Evolutionary conservation across 2,113 vertebrate species (phyloP).

Genomic region (Felis chaus): DNA sequence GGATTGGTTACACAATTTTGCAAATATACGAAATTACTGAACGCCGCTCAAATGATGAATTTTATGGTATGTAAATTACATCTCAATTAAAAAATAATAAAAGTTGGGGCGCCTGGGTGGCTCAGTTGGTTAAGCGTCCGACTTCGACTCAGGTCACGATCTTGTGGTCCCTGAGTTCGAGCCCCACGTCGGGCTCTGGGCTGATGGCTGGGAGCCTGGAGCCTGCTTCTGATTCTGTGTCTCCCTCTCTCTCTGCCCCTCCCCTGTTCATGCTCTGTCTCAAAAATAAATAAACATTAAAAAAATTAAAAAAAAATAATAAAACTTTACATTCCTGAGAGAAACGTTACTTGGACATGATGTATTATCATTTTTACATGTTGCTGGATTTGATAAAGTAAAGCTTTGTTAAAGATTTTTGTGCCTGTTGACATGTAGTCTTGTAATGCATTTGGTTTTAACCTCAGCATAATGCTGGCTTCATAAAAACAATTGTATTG

Average conservation of each 20-base stretch:
- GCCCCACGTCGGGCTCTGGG: too few relatives aligned
- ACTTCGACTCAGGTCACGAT: too few relatives aligned
- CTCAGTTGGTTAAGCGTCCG: too few relatives aligned
- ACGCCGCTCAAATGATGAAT: background rate
- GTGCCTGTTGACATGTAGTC: background rate
- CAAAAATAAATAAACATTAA: too few relatives aligned
- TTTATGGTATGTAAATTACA: background rate
- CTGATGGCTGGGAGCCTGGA: too few relatives aligned
- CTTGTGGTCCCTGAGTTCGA: accelerated
- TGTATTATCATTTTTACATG: background rate
- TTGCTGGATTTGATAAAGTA: background rate
- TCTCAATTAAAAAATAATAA: background rate
- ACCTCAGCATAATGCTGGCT: background rate
- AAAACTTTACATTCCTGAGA: background rate
- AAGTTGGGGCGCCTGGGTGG: too few relatives aligned
- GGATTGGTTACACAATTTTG: background rate
- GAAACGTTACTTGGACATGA: background rate
- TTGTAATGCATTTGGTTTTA: background rate
- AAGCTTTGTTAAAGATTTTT: background rate
- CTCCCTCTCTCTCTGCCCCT: too few relatives aligned
- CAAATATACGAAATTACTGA: background rate
- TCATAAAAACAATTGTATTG: background rate
- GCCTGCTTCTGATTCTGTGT: too few relatives aligned
- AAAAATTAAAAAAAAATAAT: background rate
- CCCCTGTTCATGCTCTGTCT: too few relatives aligned